Evolutionary conservation across 2,888 invertebrate species (phyloP).

Genomic region (Sesia bembeciformis): DNA sequence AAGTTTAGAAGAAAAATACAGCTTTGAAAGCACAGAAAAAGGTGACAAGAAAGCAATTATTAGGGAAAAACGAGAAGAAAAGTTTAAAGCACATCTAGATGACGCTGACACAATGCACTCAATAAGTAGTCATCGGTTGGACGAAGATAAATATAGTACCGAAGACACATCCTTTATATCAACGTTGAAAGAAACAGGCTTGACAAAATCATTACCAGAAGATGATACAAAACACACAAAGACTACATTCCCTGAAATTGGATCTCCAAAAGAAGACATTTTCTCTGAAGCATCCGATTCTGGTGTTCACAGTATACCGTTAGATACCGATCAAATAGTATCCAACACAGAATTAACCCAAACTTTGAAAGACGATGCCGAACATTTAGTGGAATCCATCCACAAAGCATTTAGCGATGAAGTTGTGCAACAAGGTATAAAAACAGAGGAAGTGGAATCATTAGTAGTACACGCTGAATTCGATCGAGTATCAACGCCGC

Average conservation of each 20-base stretch:
- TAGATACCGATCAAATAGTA: constrained; percentile 21
- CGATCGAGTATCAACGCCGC: constrained; percentile 75
- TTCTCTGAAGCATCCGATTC: constrained; percentile 40
- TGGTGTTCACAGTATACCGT: constrained; percentile 38
- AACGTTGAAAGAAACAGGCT: constrained; percentile 21
- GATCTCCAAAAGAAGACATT: constrained; percentile 32
- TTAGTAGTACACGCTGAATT: constrained; percentile 24
- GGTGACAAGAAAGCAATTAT: constrained; percentile 22
- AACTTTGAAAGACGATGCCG: constrained; percentile 28
- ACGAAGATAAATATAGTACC: constrained; percentile 11
- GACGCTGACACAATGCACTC: constrained; percentile 20
- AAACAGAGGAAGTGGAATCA: constrained; percentile 44
- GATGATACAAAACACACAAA: constrained; percentile 6
- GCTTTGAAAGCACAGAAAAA: constrained; percentile 56
- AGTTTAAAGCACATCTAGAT: constrained; percentile 10
- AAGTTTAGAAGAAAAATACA: constrained; percentile 62
- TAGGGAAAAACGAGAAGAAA: constrained; percentile 1
- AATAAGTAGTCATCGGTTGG: constrained; percentile 18
- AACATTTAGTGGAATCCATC: constrained; percentile 45
- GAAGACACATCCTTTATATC: constrained; percentile 16
- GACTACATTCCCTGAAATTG: constrained; percentile 10
- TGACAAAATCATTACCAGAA: not conserved
- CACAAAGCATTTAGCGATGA: constrained; percentile 55
- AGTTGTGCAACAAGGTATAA: constrained; percentile 58
- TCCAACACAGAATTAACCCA: constrained; percentile 12